These are phyloP conservation scores for Gambelia wislizenii DNA, from an alignment of 2,797 vertebrate genomes.

Conservation along the genomic window DNA sequence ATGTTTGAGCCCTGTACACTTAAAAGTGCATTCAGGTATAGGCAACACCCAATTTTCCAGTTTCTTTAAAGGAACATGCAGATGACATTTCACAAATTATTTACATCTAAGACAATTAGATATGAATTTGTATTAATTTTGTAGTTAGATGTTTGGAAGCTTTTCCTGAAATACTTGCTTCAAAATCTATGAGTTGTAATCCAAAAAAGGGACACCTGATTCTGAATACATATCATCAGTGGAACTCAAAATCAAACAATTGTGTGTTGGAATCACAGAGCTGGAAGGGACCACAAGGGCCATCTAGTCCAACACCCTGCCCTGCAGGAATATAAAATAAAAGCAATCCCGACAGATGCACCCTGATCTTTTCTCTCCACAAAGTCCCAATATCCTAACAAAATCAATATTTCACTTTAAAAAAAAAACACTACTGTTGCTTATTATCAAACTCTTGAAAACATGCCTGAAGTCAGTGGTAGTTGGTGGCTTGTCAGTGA, in stretches of 20 bases:
- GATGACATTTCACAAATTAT: neutral
- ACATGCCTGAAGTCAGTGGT: neutral
- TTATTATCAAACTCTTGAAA: neutral
- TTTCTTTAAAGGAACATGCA: neutral
- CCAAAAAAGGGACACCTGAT: neutral
- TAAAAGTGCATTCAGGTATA: neutral
- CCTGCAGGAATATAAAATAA: no score
- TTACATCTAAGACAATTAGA: neutral
- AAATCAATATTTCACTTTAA: neutral
- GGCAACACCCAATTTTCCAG: neutral
- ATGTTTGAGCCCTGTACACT: conserved; percentile 11
- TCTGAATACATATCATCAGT: neutral
- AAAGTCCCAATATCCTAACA: neutral
- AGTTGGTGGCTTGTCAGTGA: no score
- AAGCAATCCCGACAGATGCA: no score
- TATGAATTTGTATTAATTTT: neutral
- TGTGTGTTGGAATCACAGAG: neutral
- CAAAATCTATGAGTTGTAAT: neutral
- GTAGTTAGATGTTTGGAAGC: neutral
- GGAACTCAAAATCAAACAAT: neutral
- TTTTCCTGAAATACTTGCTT: neutral
- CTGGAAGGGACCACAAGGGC: no score
- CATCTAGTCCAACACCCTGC: no score
- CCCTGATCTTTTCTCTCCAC: no score
- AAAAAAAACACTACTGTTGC: neutral